phyloP scores from a whole-genome alignment of 2,113 vertebrate genomes.

The Rousettus leschenaultii region DNA sequence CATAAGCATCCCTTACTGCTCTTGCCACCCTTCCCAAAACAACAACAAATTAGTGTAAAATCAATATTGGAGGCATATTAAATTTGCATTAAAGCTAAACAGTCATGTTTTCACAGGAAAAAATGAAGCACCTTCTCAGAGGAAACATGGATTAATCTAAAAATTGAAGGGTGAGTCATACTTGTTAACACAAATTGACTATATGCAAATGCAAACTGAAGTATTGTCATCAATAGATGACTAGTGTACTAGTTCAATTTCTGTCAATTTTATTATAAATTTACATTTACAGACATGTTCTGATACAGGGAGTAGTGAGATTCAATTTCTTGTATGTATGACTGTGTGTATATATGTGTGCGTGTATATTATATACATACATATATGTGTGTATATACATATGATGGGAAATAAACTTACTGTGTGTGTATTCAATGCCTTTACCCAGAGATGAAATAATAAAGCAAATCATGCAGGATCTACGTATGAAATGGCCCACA shows the following conservation, averaged over 20 bases:
- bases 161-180: neutral
- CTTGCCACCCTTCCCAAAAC: neutral
- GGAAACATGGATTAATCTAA: neutral
- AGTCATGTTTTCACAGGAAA: neutral
- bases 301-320: neutral
- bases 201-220: neutral
- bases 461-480: neutral
- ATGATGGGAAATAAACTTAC: neutral
- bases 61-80: neutral
- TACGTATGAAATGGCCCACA: neutral
- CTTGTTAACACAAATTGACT: neutral
- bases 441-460: neutral
- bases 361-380: too few relatives aligned
- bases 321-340: neutral
- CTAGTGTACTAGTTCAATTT: neutral
- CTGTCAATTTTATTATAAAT: neutral
- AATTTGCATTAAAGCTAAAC: neutral
- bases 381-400: too few relatives aligned
- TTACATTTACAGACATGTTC: neutral
- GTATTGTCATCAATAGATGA: neutral
- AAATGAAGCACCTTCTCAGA: neutral
- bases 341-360: too few relatives aligned
- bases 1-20: neutral
- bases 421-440: neutral
- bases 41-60: neutral